Conservation (phyloP, 2,797 vertebrate genomes). For the Hipposideros larvatus region DNA sequence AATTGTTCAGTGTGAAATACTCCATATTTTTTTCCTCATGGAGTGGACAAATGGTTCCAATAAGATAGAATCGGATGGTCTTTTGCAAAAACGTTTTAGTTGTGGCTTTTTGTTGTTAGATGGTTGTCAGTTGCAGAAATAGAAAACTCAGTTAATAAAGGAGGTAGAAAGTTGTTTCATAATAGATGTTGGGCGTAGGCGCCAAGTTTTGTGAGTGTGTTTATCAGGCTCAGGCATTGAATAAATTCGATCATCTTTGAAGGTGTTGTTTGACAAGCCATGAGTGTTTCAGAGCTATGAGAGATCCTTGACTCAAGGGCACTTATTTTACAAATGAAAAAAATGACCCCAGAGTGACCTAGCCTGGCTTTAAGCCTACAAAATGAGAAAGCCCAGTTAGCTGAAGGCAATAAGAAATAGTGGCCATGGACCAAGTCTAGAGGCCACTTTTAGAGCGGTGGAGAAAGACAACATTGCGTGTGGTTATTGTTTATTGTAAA, state of each 20-base stretch:
- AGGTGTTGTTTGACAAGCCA: not conserved
- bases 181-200: not conserved
- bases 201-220: not conserved
- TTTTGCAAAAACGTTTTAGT: conserved; percentile 39
- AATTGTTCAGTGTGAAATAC: conserved; percentile 27
- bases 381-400: not conserved
- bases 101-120: not conserved
- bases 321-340: conserved; percentile 43
- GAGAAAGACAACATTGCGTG: not conserved
- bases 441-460: not conserved
- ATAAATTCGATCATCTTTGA: not conserved
- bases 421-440: not conserved
- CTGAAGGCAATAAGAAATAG: not conserved
- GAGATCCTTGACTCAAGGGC: not conserved
- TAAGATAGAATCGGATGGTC: not conserved
- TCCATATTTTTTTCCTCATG: not conserved
- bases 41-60: not conserved
- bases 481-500: not conserved
- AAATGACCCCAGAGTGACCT: not conserved
- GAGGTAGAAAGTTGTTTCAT: not conserved
- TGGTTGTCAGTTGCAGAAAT: conserved; percentile 25
- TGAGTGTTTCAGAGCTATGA: not conserved
- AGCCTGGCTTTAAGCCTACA: not conserved
- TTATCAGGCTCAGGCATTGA: not conserved
- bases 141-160: conserved; percentile 50